A percentile compares a stretch with the other conserved stretches of the same genome.
Conservation (phyloP, 2,888 invertebrate genomes). For the Aromia moschata region DNA sequence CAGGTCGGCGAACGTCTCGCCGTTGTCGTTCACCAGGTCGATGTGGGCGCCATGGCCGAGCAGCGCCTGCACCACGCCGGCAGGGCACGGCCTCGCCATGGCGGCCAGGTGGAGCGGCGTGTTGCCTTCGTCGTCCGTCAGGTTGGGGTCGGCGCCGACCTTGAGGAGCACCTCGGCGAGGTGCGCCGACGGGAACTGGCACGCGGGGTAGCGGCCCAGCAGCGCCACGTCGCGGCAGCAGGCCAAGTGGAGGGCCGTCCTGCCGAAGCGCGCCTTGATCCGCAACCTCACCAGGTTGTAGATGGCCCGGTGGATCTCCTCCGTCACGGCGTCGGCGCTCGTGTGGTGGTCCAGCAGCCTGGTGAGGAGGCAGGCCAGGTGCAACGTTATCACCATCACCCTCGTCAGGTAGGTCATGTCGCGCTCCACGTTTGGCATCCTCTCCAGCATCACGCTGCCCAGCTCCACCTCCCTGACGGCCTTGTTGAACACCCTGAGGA, state of each 20-base stretch:
- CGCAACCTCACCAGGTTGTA: conserved; percentile 81
- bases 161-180: conserved; percentile 78
- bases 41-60: conserved; percentile 85
- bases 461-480: conserved; percentile 80
- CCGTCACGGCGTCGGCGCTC: conserved; percentile 57
- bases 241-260: conserved; percentile 83
- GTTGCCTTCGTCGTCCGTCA: conserved; percentile 83
- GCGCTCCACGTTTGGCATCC: conserved; percentile 71
- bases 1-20: conserved; percentile 78
- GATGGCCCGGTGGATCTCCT: conserved; percentile 76
- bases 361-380: conserved; percentile 81
- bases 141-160: conserved; percentile 85
- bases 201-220: conserved; percentile 74
- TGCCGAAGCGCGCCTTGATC: conserved; percentile 70
- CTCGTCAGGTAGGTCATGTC: conserved; percentile 84
- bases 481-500: conserved; percentile 83
- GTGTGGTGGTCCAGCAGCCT: conserved; percentile 66
- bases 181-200: conserved; percentile 75
- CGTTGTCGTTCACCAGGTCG: conserved; percentile 81
- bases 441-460: conserved; percentile 70
- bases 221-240: conserved; percentile 81
- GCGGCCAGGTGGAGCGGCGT: conserved; percentile 89
- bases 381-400: conserved; percentile 85
- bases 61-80: conserved; percentile 76
- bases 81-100: conserved; percentile 75